Evolutionary conservation across 2,888 invertebrate species (phyloP).

Genomic region (Ichneumoninae sp.): DNA sequence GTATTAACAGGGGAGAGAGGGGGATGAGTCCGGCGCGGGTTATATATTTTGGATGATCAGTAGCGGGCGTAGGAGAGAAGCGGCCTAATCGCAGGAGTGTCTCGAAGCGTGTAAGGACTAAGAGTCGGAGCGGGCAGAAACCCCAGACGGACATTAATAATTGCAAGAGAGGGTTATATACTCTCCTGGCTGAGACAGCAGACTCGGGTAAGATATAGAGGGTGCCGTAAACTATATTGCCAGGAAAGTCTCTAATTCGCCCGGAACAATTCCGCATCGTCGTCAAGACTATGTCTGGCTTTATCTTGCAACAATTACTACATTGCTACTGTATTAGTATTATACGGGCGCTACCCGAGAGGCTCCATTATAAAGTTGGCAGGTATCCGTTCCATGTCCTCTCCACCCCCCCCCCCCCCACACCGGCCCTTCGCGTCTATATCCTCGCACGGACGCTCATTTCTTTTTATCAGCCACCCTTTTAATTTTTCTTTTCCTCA

Average conservation of each 20-base stretch:
- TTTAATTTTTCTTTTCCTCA: conserved; percentile 15
- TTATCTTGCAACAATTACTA: conserved; percentile 23
- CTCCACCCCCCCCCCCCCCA: not conserved
- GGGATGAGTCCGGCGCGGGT: conserved; percentile 32
- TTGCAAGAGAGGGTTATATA: conserved; percentile 45
- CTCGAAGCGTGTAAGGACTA: conserved; percentile 54
- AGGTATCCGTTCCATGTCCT: conserved; percentile 43
- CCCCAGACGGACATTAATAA: conserved; percentile 67
- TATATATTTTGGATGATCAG: conserved; percentile 18
- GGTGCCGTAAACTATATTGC: not conserved
- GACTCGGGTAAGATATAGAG: conserved; percentile 24
- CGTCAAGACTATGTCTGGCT: conserved; percentile 27
- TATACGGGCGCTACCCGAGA: conserved; percentile 5
- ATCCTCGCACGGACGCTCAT: not conserved
- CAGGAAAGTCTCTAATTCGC: conserved; percentile 48
- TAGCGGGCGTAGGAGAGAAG: not conserved
- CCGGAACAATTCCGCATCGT: conserved; percentile 53
- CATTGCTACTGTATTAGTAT: conserved; percentile 19
- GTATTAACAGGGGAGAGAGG: conserved; percentile 48
- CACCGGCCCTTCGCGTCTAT: not conserved
- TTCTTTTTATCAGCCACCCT: conserved; percentile 40
- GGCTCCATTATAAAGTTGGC: conserved; percentile 61
- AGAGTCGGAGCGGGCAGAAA: conserved; percentile 34
- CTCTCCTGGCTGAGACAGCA: conserved; percentile 20
- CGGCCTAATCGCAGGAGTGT: conserved; percentile 60